Base-by-base conservation (phyloP, 1,140 invertebrate species). In the Hyles euphorbiae region DNA sequence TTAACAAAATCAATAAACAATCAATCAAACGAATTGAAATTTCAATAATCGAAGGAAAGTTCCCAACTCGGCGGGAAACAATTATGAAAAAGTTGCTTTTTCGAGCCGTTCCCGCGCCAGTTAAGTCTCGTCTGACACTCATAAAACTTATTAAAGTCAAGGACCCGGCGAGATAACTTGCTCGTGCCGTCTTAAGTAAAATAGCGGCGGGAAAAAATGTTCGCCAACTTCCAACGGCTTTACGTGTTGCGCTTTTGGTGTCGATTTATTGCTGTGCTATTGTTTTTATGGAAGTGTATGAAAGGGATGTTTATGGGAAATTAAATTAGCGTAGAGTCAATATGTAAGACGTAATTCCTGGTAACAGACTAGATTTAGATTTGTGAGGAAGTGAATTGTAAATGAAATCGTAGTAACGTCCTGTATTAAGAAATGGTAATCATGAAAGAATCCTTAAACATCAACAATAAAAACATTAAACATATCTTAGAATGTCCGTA, bases 121-220 rank as follows among this genome's bases (percentile, higher is more conserved):
- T 85, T 82, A 81, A 79, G 76, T 78, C 81, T 67, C 76, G 82
- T 79, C 82, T 85, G 85, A 85, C 78, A 83, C 79, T 88, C 83
- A 84, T 87, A 85, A 87, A 88, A 88, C 85, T 88, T 88, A 88
- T 88, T 88, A 88, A 87, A 88, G 83, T 88, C 85, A 87, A 87
- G 83, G 83, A 87, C 83, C 83, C 80, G 75, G 77, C 73, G 80
- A 88, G 85, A 88, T 86, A 88, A 88, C 80, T 86, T 88, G 75
- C 72, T 81, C 80, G 77, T 70, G 67, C 71, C 78, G 75, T 83
- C 83, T 86, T 88, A 88, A 86, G 83, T 88, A 87, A 88, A 87
- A 88, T 87, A 88, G 85, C 83, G 81, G 68, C 64, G 78, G 63
- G 75, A 87, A 88, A 86, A 86, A 83, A 76, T 74, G 73, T 73